Conservation (phyloP, 2,797 vertebrate genomes). For the Adelosebastes latens region DNA sequence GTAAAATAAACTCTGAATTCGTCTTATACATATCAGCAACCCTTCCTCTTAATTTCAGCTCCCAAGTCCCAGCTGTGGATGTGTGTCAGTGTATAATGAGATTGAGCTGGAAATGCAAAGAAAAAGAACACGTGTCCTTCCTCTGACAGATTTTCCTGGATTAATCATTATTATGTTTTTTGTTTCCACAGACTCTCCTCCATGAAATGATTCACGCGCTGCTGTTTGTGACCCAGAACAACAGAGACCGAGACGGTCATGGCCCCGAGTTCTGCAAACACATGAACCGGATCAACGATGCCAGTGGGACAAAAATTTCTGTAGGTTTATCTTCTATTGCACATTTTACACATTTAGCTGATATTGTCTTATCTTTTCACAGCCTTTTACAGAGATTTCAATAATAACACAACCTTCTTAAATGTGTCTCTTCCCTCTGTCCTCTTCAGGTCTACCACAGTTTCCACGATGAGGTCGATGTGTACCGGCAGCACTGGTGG, state of each 20-base stretch:
- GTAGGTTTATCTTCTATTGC: slow-evolving; percentile 70
- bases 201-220: slow-evolving; percentile 99
- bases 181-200: slow-evolving; percentile 89
- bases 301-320: slow-evolving; percentile 91
- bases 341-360: not conserved
- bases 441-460: slow-evolving; percentile 88
- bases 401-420: not conserved
- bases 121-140: too few species aligned
- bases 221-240: slow-evolving; percentile 95
- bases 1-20: not conserved
- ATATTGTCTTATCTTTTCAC: not conserved
- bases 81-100: not conserved
- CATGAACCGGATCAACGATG: slow-evolving; percentile 92
- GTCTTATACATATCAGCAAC: accelerated
- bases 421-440: not conserved
- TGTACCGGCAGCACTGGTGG: slow-evolving; percentile 98
- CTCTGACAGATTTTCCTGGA: not conserved
- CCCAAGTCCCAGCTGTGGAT: too few species aligned
- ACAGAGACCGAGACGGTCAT: slow-evolving; percentile 91
- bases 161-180: not conserved
- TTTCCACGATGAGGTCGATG: slow-evolving; percentile 92
- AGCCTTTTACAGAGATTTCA: accelerated
- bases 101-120: not conserved
- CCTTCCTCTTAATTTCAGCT: not conserved
- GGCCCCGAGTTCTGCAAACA: slow-evolving; percentile 97